These are phyloP conservation scores for Drosophila mauritiana DNA, from an alignment of 1,140 invertebrate species.

Conservation along the genomic window DNA sequence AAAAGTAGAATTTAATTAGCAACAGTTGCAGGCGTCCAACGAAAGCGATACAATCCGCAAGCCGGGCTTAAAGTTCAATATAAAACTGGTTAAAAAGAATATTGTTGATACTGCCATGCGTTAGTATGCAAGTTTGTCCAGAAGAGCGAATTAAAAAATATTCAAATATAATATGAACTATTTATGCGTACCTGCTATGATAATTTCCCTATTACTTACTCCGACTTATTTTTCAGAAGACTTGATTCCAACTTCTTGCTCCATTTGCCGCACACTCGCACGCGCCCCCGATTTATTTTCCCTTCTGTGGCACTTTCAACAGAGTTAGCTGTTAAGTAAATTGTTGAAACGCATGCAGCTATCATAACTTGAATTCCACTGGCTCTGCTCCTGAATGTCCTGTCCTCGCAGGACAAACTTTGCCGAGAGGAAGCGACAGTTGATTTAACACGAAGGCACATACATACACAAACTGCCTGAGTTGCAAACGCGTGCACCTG, in stretches of 20 bases:
- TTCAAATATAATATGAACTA: neutral
- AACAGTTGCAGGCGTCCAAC: constrained; percentile 45
- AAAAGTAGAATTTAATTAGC: constrained; percentile 67
- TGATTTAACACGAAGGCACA: constrained; percentile 71
- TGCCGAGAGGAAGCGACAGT: constrained; percentile 79
- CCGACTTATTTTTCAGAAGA: neutral
- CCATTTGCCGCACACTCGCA: constrained; percentile 14
- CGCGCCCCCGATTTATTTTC: constrained; percentile 22
- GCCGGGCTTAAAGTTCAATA: constrained; percentile 34
- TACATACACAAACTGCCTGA: constrained; percentile 16
- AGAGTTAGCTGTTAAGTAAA: constrained; percentile 69
- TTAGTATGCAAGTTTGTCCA: too few species aligned
- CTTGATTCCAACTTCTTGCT: constrained; percentile 4
- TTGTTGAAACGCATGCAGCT: constrained; percentile 71
- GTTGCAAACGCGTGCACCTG: constrained; percentile 63
- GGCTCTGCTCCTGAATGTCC: constrained; percentile 12
- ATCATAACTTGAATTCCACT: constrained; percentile 70
- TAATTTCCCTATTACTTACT: neutral
- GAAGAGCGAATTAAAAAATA: too few species aligned
- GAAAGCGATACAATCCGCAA: constrained; percentile 13
- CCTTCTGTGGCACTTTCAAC: constrained; percentile 28
- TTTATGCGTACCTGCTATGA: neutral
- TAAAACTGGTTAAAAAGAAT: constrained; percentile 31
- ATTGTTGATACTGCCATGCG: neutral
- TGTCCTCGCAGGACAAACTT: constrained; percentile 65